A percentile compares a stretch with the other conserved stretches of the same genome.
phyloP scores from a whole-genome alignment of 2,797 vertebrate species.

The Pseudotriccus pelzelni region DNA sequence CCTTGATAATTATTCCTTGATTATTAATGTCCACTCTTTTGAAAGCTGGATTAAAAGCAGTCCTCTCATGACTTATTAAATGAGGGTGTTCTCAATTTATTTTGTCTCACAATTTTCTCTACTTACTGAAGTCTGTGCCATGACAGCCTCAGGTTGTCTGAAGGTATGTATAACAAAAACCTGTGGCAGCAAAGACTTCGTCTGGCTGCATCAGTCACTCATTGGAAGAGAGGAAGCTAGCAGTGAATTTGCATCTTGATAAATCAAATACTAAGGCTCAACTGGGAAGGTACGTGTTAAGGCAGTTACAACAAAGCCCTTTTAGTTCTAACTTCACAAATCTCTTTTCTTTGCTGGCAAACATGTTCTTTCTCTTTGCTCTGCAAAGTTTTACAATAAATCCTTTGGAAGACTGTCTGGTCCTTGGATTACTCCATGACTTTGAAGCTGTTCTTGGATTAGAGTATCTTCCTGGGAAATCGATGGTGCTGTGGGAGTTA shows the following conservation, averaged over 20 bases:
- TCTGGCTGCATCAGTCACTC: neutral
- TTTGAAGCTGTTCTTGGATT: neutral
- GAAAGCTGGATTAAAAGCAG: neutral
- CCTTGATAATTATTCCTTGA: neutral
- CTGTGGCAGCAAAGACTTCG: neutral
- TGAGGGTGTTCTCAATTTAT: neutral
- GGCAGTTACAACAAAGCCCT: neutral
- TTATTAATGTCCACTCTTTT: neutral
- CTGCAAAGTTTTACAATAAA: neutral
- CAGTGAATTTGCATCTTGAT: neutral
- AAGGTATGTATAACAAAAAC: neutral
- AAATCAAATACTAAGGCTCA: neutral
- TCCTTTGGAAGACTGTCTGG: neutral
- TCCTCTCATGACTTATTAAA: neutral
- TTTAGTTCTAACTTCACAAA: neutral
- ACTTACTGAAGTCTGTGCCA: neutral
- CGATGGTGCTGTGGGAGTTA: accelerated
- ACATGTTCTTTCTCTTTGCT: neutral
- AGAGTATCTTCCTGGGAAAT: neutral
- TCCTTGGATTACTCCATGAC: neutral
- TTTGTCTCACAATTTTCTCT: neutral
- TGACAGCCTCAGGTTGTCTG: neutral
- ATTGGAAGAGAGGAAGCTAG: neutral
- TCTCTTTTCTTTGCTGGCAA: neutral
- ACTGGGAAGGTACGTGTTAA: neutral